Conservation (phyloP, 2,888 invertebrate species). For the Marronus borbonicus region DNA sequence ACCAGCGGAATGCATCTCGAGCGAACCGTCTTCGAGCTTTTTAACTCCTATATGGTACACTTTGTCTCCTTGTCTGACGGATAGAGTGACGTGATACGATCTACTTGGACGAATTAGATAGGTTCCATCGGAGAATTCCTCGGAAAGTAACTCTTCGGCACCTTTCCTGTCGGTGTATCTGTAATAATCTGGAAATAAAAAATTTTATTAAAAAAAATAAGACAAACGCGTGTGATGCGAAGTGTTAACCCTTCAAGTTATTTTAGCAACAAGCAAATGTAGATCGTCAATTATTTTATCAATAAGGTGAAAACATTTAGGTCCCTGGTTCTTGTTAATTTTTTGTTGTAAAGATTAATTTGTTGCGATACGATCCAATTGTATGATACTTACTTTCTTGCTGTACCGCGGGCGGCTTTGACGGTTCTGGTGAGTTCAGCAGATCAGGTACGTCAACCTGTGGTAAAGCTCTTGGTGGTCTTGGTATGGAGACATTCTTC, state of each 20-base stretch:
- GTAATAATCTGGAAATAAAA: slow-evolving; percentile 26
- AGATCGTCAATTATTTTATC: no score
- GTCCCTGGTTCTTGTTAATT: no score
- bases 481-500: slow-evolving; percentile 15
- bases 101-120: slow-evolving; percentile 49
- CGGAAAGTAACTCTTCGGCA: slow-evolving; percentile 35
- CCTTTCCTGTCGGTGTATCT: slow-evolving; percentile 50
- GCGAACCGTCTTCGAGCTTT: not conserved
- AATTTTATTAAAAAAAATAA: not conserved
- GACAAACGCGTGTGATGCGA: no score
- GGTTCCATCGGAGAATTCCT: slow-evolving; percentile 41
- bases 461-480: slow-evolving; percentile 30
- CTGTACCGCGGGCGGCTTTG: not conserved
- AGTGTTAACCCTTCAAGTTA: no score
- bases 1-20: slow-evolving; percentile 23
- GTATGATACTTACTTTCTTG: slow-evolving; percentile 33
- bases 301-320: no score
- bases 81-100: slow-evolving; percentile 37
- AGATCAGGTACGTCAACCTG: not conserved
- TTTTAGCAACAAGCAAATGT: no score
- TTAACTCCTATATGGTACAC: slow-evolving; percentile 48
- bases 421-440: not conserved
- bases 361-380: no score
- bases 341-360: no score
- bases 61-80: slow-evolving; percentile 43